These are phyloP conservation scores for Oceanites oceanicus DNA, from an alignment of 2,113 vertebrate genomes.

Conservation along the genomic window DNA sequence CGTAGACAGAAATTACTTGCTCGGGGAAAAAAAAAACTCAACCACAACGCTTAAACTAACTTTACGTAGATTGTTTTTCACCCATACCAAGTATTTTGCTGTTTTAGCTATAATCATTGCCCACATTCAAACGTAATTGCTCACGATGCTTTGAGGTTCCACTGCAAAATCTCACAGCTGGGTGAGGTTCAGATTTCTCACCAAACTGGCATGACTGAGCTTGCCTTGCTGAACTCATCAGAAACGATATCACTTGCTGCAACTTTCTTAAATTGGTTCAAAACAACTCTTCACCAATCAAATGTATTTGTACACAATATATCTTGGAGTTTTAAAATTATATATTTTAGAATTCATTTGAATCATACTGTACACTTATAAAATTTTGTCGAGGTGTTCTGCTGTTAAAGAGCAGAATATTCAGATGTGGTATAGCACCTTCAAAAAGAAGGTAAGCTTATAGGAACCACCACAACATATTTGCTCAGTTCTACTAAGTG, in stretches of 20 bases:
- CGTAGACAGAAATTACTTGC: rapidly evolving
- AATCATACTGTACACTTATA: not conserved
- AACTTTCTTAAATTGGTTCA: not conserved
- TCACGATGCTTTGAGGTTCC: slow-evolving; percentile 40
- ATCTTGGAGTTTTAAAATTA: not conserved
- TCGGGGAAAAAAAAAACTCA: not conserved
- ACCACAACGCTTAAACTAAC: not conserved
- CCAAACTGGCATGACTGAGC: slow-evolving; percentile 43
- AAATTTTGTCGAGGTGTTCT: not conserved
- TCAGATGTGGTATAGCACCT: not conserved
- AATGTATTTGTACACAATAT: not conserved
- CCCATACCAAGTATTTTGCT: not conserved
- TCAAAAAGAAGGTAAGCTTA: not conserved
- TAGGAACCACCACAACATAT: not conserved
- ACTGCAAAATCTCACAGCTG: slow-evolving; percentile 35
- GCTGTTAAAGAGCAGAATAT: not conserved
- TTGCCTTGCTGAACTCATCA: slow-evolving; percentile 61
- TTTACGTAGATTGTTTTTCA: not conserved
- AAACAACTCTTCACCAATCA: not conserved
- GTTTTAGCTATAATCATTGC: not conserved
- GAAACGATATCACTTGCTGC: not conserved
- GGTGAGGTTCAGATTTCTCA: slow-evolving; percentile 61
- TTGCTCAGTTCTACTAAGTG: not conserved
- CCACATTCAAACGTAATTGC: slow-evolving; percentile 33
- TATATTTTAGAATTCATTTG: not conserved